Conservation (phyloP, 2,797 vertebrate species). For the Thunnus albacares region DNA sequence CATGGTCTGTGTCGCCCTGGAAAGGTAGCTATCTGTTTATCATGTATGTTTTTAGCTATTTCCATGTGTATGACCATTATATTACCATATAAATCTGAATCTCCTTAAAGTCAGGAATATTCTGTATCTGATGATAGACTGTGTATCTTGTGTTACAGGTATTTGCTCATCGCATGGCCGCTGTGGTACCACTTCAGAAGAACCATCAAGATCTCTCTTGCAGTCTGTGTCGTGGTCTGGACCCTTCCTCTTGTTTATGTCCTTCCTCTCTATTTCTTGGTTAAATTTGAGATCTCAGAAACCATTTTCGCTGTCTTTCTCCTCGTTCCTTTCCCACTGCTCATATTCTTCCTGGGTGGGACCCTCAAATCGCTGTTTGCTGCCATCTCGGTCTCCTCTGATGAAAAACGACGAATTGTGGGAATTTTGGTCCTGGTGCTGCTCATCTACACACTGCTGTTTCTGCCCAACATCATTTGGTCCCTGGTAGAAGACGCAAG, state of each 20-base stretch:
- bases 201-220: neutral
- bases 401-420: slow-evolving; percentile 16
- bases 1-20: slow-evolving; percentile 25
- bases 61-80: too few species aligned
- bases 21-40: slow-evolving; percentile 27
- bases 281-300: too few species aligned
- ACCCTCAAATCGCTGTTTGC: slow-evolving; percentile 32
- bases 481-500: fast-evolving
- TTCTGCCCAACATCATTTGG: neutral
- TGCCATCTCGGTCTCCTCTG: neutral
- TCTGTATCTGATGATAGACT: too few species aligned
- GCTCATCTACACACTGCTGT: slow-evolving; percentile 21
- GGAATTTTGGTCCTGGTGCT: slow-evolving; percentile 26
- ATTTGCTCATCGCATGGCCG: too few species aligned
- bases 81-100: too few species aligned
- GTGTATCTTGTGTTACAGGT: too few species aligned
- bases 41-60: neutral
- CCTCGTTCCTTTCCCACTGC: slow-evolving; percentile 27
- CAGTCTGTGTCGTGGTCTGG: slow-evolving; percentile 17
- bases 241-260: neutral
- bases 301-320: too few species aligned
- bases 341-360: slow-evolving; percentile 35
- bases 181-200: slow-evolving; percentile 19
- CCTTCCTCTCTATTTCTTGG: neutral
- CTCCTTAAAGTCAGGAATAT: too few species aligned